Conservation (phyloP, 2,113 vertebrate genomes). For the Sinocyclocheilus rhinocerous region DNA sequence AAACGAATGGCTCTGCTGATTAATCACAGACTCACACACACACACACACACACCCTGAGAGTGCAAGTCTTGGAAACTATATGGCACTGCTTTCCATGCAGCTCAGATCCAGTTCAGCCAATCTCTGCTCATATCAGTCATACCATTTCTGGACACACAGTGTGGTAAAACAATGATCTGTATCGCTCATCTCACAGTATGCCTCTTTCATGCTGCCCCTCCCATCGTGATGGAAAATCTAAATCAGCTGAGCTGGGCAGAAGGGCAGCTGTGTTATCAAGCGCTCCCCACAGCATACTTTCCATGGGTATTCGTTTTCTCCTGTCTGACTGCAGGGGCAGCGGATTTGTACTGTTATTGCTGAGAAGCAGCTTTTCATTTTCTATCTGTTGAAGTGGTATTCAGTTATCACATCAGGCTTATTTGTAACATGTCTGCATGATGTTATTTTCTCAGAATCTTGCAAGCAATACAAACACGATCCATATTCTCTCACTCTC, state of each 20-base stretch:
- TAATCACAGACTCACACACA: constrained; percentile 43
- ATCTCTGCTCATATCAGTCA: constrained; percentile 41
- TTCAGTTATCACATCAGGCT: constrained; percentile 50
- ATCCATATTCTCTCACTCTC: not conserved
- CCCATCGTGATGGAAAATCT: constrained; percentile 57
- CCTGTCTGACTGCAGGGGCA: constrained; percentile 38
- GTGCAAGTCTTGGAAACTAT: constrained; percentile 54
- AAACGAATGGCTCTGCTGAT: constrained; percentile 51
- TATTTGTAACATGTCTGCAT: constrained; percentile 48
- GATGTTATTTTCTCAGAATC: no score
- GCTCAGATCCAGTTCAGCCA: constrained; percentile 42
- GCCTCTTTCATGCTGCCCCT: constrained; percentile 17
- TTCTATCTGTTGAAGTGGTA: constrained; percentile 43
- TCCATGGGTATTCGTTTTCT: constrained; percentile 54
- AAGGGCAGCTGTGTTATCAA: constrained; percentile 61
- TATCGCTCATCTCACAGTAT: constrained; percentile 10
- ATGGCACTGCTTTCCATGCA: constrained; percentile 44
- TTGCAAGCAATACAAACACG: constrained; percentile 27
- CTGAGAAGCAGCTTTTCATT: constrained; percentile 17
- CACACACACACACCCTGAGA: constrained; percentile 26
- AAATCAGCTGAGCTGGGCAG: constrained; percentile 58
- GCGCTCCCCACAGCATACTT: constrained; percentile 57
- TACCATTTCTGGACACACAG: constrained; percentile 30
- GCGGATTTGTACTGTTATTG: constrained; percentile 34
- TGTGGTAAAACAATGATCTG: constrained; percentile 40